Base-by-base conservation (phyloP, 2,888 invertebrate species). In the Leistus spinibarbis region DNA sequence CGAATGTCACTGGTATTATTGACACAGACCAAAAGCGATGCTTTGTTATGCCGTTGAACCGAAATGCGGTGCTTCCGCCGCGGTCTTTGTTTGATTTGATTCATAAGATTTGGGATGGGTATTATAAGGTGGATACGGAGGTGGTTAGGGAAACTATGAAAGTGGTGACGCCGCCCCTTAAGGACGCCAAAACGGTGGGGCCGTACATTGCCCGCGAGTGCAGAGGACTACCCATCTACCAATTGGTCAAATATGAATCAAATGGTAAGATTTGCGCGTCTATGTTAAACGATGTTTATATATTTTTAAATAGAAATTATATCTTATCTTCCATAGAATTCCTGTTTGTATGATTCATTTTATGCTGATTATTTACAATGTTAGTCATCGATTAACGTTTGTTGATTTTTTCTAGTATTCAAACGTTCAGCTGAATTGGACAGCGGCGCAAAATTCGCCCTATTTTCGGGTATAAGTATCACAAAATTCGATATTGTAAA, bases 11-110 rank as follows among this genome's bases (percentile, higher is more conserved):
- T 53, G 91, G 91, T 82, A 86, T 86, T 67, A 83, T 86, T 68
- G 86, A 86, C 77, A 79, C 82, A 1, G 83, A 66, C 27, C 65
- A 70, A 56, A 87, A 87, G 69, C 91, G 95, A 24, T 98, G 98
- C 87, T 98, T 97, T 86, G 90, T 96, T 17, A 95, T 97, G 95
- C 93, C 94, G 0, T 87, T 98, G 82, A 93, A 97, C 86, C 90
- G 93, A 27, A 88, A 89, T 40, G 87, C 90, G 74, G 93, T 96
- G 77, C 86, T 95, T 81, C 91, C 93, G 56, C 98, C 98, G 2
- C 90, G 89, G 79, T 93, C 92, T 81, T 89, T 95, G 83, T 89
- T 90, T 79, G 97, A 96, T 87, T 90, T 93, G 16, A 88, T 96
- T 78, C 88, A 89, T 79, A 95, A 95, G 86, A 93, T 95, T 90